These are phyloP conservation scores for Platorchestia sp. DNA, from an alignment of 1,140 invertebrate species.

Conservation along the genomic window DNA sequence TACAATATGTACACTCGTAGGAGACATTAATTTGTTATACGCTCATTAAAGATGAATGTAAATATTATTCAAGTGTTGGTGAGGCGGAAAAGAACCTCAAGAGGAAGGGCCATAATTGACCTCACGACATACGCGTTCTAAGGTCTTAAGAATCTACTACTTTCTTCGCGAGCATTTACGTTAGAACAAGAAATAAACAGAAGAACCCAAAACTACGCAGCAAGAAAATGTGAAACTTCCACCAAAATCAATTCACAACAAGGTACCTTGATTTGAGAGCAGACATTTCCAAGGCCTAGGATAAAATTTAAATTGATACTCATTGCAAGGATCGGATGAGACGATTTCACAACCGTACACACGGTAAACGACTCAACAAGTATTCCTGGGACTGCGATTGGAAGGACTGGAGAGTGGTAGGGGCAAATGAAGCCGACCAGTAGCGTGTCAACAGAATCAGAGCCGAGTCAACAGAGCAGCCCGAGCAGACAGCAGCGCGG, in stretches of 20 bases:
- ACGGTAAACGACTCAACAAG: background rate
- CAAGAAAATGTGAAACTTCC: background rate
- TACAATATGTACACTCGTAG: background rate
- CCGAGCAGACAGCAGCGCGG: background rate
- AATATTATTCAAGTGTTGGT: background rate
- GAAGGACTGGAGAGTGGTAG: background rate
- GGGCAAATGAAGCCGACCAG: constrained; percentile 22
- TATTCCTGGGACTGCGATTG: background rate
- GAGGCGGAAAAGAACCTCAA: background rate
- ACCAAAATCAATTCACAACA: background rate
- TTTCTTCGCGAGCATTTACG: too few species aligned
- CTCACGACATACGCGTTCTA: too few species aligned
- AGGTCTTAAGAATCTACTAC: too few species aligned
- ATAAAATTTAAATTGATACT: too few species aligned
- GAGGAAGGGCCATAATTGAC: background rate
- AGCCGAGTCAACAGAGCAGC: constrained; percentile 29
- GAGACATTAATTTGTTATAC: background rate
- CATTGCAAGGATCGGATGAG: background rate
- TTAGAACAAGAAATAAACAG: background rate
- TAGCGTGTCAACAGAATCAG: constrained; percentile 45
- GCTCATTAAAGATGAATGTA: background rate
- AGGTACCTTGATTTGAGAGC: background rate
- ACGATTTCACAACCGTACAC: background rate
- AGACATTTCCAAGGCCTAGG: background rate
- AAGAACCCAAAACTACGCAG: background rate